Conservation (phyloP, 2,113 vertebrate species). For the Xiphophorus couchianus region DNA sequence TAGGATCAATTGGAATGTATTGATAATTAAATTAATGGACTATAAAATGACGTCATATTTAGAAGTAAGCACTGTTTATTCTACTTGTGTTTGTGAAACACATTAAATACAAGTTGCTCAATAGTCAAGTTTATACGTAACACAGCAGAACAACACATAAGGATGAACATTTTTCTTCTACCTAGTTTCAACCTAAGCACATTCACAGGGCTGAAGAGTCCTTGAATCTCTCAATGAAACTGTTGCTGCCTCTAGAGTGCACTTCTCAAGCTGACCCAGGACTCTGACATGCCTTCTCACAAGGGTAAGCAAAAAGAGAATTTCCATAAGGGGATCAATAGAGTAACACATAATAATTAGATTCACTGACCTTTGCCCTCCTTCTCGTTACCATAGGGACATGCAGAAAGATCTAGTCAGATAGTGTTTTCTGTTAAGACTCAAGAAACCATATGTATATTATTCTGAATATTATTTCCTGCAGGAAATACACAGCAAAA, state of each 20-base stretch:
- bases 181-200: conserved; percentile 17
- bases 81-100: not conserved
- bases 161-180: conserved; percentile 10
- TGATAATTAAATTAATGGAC: too few relatives aligned
- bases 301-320: conserved; percentile 50
- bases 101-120: not conserved
- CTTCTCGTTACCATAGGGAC: conserved; percentile 50
- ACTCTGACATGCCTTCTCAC: conserved; percentile 19
- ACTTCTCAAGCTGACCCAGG: conserved; percentile 33
- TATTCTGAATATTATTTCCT: conserved; percentile 1
- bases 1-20: too few relatives aligned
- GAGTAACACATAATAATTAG: conserved; percentile 52
- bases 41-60: too few relatives aligned
- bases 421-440: conserved; percentile 29
- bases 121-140: conserved; percentile 2
- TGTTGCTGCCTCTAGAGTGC: conserved; percentile 16
- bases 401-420: conserved; percentile 24
- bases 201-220: conserved; percentile 39
- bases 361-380: conserved; percentile 53
- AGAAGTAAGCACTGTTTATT: too few relatives aligned
- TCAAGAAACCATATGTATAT: conserved; percentile 16
- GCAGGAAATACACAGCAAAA: too few relatives aligned
- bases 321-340: conserved; percentile 59
- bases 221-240: conserved; percentile 44
- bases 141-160: conserved; percentile 1